Evolutionary conservation across 2,888 invertebrate species (phyloP).

Genomic region (Empis stercorea): DNA sequence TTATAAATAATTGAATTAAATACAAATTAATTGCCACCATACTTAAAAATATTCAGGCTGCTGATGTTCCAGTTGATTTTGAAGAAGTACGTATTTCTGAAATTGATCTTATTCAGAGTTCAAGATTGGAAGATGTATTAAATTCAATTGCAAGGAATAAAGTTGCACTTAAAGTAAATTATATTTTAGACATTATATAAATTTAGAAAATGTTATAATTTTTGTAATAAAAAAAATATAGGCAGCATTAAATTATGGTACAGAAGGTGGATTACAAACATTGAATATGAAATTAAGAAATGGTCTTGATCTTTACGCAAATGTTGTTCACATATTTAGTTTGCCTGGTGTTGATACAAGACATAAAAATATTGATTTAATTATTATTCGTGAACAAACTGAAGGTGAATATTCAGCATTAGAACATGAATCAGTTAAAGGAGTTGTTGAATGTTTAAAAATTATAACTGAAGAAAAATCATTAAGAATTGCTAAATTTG

Average conservation of each 20-base stretch:
- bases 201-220: neutral
- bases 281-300: slow-evolving; percentile 79
- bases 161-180: slow-evolving; percentile 62
- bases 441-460: slow-evolving; percentile 94
- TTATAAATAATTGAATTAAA: too few species aligned
- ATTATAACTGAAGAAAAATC: slow-evolving; percentile 87
- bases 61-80: slow-evolving; percentile 84
- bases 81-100: slow-evolving; percentile 82
- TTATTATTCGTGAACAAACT: slow-evolving; percentile 92
- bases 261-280: slow-evolving; percentile 71
- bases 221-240: too few species aligned
- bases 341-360: slow-evolving; percentile 75
- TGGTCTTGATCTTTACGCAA: slow-evolving; percentile 69
- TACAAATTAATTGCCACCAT: too few species aligned
- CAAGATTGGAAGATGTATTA: slow-evolving; percentile 65
- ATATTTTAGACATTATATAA: too few species aligned
- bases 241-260: slow-evolving; percentile 69
- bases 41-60: too few species aligned
- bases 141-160: slow-evolving; percentile 65
- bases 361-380: slow-evolving; percentile 81
- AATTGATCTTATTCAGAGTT: slow-evolving; percentile 66
- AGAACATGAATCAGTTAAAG: slow-evolving; percentile 77
- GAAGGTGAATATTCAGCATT: slow-evolving; percentile 97
- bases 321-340: slow-evolving; percentile 87
- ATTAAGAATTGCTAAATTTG: slow-evolving; percentile 89